Base-by-base conservation (phyloP, 2,113 vertebrate genomes). In the Phaethon lepturus region DNA sequence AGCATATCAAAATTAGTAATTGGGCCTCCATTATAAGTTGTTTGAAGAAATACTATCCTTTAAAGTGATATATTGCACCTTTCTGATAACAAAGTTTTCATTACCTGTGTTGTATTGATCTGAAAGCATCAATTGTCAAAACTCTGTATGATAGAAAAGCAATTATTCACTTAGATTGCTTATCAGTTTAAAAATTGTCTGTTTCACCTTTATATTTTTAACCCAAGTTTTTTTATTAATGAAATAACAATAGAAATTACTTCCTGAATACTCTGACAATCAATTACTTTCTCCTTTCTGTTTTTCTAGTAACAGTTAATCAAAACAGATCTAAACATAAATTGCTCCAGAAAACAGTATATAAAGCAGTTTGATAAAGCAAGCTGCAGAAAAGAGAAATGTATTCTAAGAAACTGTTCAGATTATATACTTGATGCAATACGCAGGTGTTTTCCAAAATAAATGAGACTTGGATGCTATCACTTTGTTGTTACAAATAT, bases 381-480 rank as follows among this genome's bases (percentile, higher is more conserved):
- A 97, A 98, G 53, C 42, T 97, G 91, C 72, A 96, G 91, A 60
- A 88, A 85, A 75, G 45, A 97, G 93, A 97, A 93, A 95, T 17
- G 40, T 86, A 92, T 92, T 97, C 58, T 97, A 97, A 96, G 87
- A 97, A 97, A 90, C 24, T 68, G 13, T 78, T 96, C 82, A 96
- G 86, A 81, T 96, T 81, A 93, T 95, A 89, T 86, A 95, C 4
- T 17, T 77, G 49, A 44, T 95, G 64, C 77, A 90, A 87, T 18
- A 52, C 10, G 4, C 5, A 22, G 80, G 20, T 91, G 45, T 97
- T 97, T 97, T 80, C 63, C 24, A 75, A 75, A 95, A 68, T 77
- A 96, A 95, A 95, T 91, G 93, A 96, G 45, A 19, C 35, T 83
- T 60, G 67, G 58, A 88, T 77, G 8, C 4, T 93, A 90, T 88